phyloP scores from a whole-genome alignment of 2,113 vertebrate genomes.

The Gymnobelideus leadbeateri region DNA sequence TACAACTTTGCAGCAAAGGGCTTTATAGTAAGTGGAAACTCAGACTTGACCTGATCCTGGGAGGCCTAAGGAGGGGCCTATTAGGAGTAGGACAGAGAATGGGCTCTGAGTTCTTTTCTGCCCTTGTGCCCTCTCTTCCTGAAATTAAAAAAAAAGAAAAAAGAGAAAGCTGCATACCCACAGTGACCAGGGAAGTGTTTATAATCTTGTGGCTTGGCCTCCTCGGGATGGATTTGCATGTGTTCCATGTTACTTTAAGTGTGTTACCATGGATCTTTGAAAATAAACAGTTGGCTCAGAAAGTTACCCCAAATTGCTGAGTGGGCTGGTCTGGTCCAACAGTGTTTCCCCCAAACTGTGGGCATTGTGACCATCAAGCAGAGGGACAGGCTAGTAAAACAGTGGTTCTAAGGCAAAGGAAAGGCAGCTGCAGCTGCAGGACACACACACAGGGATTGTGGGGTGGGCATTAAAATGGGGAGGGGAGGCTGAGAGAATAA shows the following conservation, averaged over 20 bases:
- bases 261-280: not conserved
- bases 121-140: not conserved
- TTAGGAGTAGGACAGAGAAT: not conserved
- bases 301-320: not conserved
- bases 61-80: not conserved
- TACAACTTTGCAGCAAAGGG: not conserved
- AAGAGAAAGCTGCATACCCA: not conserved
- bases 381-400: not conserved
- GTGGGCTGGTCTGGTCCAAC: not conserved
- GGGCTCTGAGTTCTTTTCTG: not conserved
- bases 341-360: not conserved
- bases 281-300: not conserved
- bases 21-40: not conserved
- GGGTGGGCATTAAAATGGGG: not conserved
- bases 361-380: not conserved
- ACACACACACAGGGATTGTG: not conserved
- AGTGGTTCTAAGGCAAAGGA: not conserved
- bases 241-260: not conserved
- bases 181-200: constrained; percentile 2
- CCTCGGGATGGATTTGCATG: not conserved
- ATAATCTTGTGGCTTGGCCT: not conserved
- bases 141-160: not conserved
- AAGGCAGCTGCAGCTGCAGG: not conserved
- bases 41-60: not conserved
- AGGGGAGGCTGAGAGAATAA: not conserved